phyloP scores from a whole-genome alignment of 2,113 vertebrate species.

The rabbit (Oryctolagus cuniculus) region mOryCun1.1 NC_091449.1:38968501-38969000 shows the following conservation, averaged over 20 bases:
- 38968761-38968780: background rate
- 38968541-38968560: background rate
- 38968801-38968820: background rate
- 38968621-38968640: background rate
- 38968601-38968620: background rate
- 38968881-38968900: background rate
- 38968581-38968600: background rate
- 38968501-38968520: background rate
- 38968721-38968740: conserved; percentile 12
- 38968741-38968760: conserved; percentile 41
- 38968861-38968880: background rate
- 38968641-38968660: conserved; percentile 1
- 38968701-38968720: conserved; percentile 19
- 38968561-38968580: background rate
- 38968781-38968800: conserved; percentile 11
- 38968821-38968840: conserved; percentile 55
- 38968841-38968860: background rate
- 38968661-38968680: background rate
- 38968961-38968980: too few relatives aligned
- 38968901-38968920: background rate
- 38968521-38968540: background rate
- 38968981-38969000: too few relatives aligned
- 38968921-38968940: too few relatives aligned
- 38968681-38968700: background rate
- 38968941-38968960: too few relatives aligned